These are phyloP conservation scores for Sericinus montela DNA, from an alignment of 2,888 invertebrate genomes.

Conservation along the genomic window DNA sequence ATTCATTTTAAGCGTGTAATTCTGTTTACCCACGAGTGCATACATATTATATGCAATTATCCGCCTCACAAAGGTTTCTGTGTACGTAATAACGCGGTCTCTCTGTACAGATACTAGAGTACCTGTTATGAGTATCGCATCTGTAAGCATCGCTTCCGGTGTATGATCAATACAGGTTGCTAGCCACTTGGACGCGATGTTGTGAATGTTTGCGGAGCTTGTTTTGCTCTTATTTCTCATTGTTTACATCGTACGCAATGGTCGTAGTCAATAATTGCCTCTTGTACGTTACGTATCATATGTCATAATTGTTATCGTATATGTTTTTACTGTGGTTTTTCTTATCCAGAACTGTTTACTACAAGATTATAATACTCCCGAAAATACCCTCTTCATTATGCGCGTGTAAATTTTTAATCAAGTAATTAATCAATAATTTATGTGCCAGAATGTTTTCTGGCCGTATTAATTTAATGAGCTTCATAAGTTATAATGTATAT, in stretches of 20 bases:
- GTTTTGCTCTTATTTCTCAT: not conserved
- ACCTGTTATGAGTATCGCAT: not conserved
- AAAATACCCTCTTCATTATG: too few species aligned
- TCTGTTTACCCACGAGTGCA: not conserved
- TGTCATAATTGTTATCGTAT: too few species aligned
- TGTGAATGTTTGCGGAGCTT: not conserved
- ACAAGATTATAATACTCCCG: too few species aligned
- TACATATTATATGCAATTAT: conserved; percentile 30
- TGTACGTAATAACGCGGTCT: conserved; percentile 15
- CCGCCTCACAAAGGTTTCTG: conserved; percentile 28
- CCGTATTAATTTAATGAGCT: too few species aligned
- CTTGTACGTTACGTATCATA: too few species aligned
- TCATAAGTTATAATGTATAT: too few species aligned
- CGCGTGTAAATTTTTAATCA: too few species aligned
- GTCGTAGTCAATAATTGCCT: too few species aligned
- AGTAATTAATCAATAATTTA: too few species aligned
- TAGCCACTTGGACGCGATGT: conserved; percentile 2
- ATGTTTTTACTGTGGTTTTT: too few species aligned
- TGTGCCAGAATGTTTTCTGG: too few species aligned
- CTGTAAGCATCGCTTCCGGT: conserved; percentile 5
- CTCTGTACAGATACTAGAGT: not conserved
- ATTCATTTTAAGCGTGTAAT: not conserved
- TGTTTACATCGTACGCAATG: not conserved
- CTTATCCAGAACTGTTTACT: too few species aligned
- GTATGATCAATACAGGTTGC: conserved; percentile 19